phyloP scores from a whole-genome alignment of 2,888 invertebrate genomes.

The Augochlorella aurata region DNA sequence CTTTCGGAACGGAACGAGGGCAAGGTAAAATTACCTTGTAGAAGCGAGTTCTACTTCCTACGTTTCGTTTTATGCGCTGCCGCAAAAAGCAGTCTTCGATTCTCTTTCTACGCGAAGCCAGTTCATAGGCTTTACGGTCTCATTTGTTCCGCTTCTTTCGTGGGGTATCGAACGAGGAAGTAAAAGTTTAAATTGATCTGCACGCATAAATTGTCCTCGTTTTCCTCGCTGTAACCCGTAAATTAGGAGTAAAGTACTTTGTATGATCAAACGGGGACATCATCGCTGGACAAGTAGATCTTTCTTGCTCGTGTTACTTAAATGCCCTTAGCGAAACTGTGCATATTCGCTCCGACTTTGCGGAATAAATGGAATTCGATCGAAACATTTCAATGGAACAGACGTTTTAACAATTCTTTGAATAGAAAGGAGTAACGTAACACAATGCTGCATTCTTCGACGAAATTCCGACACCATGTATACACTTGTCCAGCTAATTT shows the following conservation, averaged over 20 bases:
- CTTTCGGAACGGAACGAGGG: background rate
- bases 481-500: slow-evolving; percentile 13
- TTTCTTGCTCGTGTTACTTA: background rate
- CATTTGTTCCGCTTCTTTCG: slow-evolving; percentile 47
- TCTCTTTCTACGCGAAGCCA: slow-evolving; percentile 40
- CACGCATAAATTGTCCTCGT: slow-evolving; percentile 1
- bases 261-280: background rate
- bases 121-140: slow-evolving; percentile 45
- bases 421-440: background rate
- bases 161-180: slow-evolving; percentile 32
- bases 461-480: slow-evolving; percentile 9
- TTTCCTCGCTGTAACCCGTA: background rate
- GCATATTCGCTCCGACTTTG: background rate
- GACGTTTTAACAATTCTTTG: too few relatives aligned
- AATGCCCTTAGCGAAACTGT: background rate
- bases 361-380: background rate
- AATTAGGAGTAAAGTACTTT: slow-evolving; percentile 15
- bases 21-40: slow-evolving; percentile 42
- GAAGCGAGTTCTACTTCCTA: slow-evolving; percentile 45
- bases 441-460: background rate
- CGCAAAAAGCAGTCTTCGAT: slow-evolving; percentile 34
- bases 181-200: slow-evolving; percentile 20
- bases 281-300: background rate
- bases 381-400: background rate
- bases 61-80: slow-evolving; percentile 45